Conservation (phyloP, 1,140 invertebrate species). For the Drosophila sproati region DNA sequence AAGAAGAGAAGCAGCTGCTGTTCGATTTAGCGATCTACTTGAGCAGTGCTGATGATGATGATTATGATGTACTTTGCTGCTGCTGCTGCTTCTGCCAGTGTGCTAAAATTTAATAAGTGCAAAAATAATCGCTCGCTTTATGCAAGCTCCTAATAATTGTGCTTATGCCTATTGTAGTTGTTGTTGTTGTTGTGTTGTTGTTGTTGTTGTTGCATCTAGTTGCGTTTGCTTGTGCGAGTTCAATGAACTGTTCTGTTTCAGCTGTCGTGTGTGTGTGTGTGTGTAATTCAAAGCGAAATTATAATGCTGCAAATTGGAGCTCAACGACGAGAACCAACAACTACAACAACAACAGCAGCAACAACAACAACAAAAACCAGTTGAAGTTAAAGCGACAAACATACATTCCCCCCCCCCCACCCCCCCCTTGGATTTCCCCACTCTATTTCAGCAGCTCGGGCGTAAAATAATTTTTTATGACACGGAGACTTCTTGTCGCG, state of each 20-base stretch:
- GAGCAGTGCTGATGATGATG: slow-evolving; percentile 53
- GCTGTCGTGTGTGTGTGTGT: slow-evolving; percentile 50
- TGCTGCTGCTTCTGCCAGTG: slow-evolving; percentile 49
- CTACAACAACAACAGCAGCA: slow-evolving; percentile 36
- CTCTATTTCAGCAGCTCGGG: slow-evolving; percentile 29
- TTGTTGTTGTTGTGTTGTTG: slow-evolving; percentile 25
- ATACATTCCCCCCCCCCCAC: not conserved
- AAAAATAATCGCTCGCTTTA: slow-evolving; percentile 74
- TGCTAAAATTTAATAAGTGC: slow-evolving; percentile 82
- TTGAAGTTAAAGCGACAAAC: slow-evolving; percentile 37
- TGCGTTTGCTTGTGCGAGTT: slow-evolving; percentile 49
- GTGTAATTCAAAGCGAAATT: slow-evolving; percentile 78
- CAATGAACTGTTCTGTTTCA: slow-evolving; percentile 62
- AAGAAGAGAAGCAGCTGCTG: slow-evolving; percentile 28
- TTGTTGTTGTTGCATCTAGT: slow-evolving; percentile 4
- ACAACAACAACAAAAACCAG: slow-evolving; percentile 49
- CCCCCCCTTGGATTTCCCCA: not conserved
- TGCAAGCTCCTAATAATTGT: slow-evolving; percentile 73
- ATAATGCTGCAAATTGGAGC: slow-evolving; percentile 70
- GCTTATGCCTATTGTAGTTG: slow-evolving; percentile 54
- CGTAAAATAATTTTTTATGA: slow-evolving; percentile 76
- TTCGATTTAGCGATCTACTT: slow-evolving; percentile 24
- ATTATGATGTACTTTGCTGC: slow-evolving; percentile 54
- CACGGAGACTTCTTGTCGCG: slow-evolving; percentile 65
- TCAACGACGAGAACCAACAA: slow-evolving; percentile 45